Base-by-base conservation (phyloP, 2,113 vertebrate genomes). In the Strigops habroptila region DNA sequence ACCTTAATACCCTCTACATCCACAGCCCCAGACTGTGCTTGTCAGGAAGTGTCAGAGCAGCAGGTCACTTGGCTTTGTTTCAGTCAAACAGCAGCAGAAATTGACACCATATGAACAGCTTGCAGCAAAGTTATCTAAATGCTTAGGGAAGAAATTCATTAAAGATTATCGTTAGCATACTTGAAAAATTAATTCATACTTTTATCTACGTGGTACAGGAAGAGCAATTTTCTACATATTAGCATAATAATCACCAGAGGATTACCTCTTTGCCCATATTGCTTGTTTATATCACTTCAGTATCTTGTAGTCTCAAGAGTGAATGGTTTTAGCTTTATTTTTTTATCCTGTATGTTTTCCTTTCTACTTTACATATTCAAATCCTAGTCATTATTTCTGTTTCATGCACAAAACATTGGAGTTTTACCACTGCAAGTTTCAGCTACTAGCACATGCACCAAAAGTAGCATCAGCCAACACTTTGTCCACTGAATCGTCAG, bases 1-100 rank as follows among this genome's bases (percentile, higher is more conserved):
- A 95, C 86, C 92, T 88, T 96, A 96, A 94, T 91, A 90, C 75
- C 90, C 67, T 69, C 43, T 33, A n/a, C 63, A 79, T 91, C 70
- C 93, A 68, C 78, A 85, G 65, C 4, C 9, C 62, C 11, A 33
- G 88, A 27, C 70, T 25, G n/a, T 35, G 52, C 27, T 2, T 23
- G 87, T 73, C 85, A 82, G 79, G 64, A 43, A 69, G 62, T 31
- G 70, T 78, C 73, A 55, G 55, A 82, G 78, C 57, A 71, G 51
- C 35, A 55, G 41, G 70, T 27, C 33, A 1, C 64, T 76, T 4
- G 0, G 64, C 88, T 95, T 91, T 86, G 87, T 89, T 85, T 73
- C 27, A 4, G 86, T 62, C 83, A 23, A 21, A 18, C 41, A 83
- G 51, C 55, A 87, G 57, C 75, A 87, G 70, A 37, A 73, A 80